These are phyloP conservation scores for Zalophus californianus DNA, from an alignment of 2,797 vertebrate species.

Conservation along the genomic window DNA sequence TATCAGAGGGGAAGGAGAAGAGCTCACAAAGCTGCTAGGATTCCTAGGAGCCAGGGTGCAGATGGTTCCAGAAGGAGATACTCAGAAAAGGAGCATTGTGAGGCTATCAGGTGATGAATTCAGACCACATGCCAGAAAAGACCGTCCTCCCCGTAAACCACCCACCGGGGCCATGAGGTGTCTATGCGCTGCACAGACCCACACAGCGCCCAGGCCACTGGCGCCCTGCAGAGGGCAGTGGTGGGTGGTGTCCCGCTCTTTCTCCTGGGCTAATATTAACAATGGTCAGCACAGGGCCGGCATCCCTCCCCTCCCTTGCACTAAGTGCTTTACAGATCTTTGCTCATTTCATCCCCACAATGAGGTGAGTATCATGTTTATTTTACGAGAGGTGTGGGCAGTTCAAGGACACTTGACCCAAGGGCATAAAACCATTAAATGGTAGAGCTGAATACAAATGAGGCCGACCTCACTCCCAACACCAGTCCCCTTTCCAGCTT, in stretches of 20 bases:
- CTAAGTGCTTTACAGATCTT: background rate
- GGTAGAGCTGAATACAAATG: background rate
- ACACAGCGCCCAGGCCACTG: background rate
- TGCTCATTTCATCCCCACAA: background rate
- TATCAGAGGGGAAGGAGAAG: background rate
- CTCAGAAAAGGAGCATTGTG: background rate
- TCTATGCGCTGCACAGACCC: accelerated
- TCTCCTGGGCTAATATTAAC: background rate
- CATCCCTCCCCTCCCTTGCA: background rate
- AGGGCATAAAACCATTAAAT: background rate
- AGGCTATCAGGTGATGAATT: background rate
- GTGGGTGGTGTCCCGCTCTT: background rate
- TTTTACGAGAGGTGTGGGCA: background rate
- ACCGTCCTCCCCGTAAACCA: background rate
- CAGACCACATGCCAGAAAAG: background rate
- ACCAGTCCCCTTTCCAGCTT: background rate
- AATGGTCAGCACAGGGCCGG: accelerated
- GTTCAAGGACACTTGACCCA: background rate
- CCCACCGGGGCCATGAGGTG: background rate
- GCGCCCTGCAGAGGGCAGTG: accelerated
- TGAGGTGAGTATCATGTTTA: background rate
- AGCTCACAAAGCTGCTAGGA: background rate
- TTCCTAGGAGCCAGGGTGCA: background rate
- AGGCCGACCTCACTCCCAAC: background rate
- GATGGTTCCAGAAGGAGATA: background rate